Percentiles rank a stretch among this genome's conserved stretches.
phyloP scores from a whole-genome alignment of 1,140 invertebrate species.

The Bombus turneri region DNA sequence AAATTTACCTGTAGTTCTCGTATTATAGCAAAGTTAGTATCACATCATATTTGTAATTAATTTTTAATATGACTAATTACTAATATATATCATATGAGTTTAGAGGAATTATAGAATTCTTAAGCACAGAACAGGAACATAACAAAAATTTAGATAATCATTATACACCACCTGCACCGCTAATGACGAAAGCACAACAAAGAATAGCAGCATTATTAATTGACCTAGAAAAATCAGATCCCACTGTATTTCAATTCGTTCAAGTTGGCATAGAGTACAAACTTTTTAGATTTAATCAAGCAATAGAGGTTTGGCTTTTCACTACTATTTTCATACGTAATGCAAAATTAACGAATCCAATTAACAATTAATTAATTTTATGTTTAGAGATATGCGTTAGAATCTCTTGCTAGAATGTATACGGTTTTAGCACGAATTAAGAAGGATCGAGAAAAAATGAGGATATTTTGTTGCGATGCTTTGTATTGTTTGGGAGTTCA shows the following conservation, averaged over 20 bases:
- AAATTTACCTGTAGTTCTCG: slow-evolving; percentile 11
- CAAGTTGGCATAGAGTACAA: slow-evolving; percentile 71
- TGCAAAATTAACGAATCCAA: neutral
- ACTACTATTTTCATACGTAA: neutral
- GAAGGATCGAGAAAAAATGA: slow-evolving; percentile 76
- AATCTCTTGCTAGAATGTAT: slow-evolving; percentile 70
- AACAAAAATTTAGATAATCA: slow-evolving; percentile 63
- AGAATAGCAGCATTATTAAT: slow-evolving; percentile 72
- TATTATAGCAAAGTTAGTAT: slow-evolving; percentile 63
- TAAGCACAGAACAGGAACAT: slow-evolving; percentile 21
- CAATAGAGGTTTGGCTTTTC: slow-evolving; percentile 52
- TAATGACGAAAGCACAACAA: slow-evolving; percentile 75
- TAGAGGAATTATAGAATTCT: slow-evolving; percentile 61
- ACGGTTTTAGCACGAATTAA: slow-evolving; percentile 72
- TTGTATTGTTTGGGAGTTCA: slow-evolving; percentile 73
- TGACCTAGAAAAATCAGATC: slow-evolving; percentile 61
- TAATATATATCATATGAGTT: slow-evolving; percentile 30
- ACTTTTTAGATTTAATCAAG: slow-evolving; percentile 66
- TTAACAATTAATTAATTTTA: slow-evolving; percentile 15
- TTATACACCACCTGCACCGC: slow-evolving; percentile 77
- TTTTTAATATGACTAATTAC: neutral
- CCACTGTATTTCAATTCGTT: slow-evolving; percentile 64
- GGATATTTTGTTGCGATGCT: slow-evolving; percentile 77
- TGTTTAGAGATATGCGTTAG: slow-evolving; percentile 61
- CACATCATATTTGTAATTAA: neutral